Evolutionary conservation across 2,797 vertebrate species (phyloP).

Genomic region (Acanthurus leucopareius): DNA sequence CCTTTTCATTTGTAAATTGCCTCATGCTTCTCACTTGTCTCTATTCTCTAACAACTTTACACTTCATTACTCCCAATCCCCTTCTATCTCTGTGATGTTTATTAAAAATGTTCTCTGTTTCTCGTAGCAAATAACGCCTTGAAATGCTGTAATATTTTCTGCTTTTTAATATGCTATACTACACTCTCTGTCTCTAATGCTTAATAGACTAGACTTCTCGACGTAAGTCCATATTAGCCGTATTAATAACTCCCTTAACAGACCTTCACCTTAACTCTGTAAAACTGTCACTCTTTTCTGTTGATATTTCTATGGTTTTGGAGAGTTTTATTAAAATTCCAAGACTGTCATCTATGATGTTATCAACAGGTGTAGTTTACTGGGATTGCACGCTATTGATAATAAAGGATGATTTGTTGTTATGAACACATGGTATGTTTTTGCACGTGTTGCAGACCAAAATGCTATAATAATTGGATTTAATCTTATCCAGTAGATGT

Average conservation of each 20-base stretch:
- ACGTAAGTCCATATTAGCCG: conserved; percentile 81
- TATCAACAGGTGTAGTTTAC: background rate
- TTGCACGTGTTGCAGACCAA: background rate
- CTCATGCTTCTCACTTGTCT: conserved; percentile 55
- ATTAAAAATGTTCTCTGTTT: conserved; percentile 65
- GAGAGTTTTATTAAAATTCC: conserved; percentile 65
- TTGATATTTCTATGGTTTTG: conserved; percentile 76
- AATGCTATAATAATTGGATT: background rate
- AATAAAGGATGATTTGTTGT: conserved; percentile 5
- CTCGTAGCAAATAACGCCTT: conserved; percentile 65
- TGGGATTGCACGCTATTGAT: conserved; percentile 2
- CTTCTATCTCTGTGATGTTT: conserved; percentile 64
- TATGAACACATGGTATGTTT: background rate
- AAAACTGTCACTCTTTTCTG: conserved; percentile 74
- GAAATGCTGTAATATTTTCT: conserved; percentile 68
- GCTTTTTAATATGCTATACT: conserved; percentile 80
- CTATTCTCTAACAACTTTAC: conserved; percentile 60
- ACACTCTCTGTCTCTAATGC: conserved; percentile 81
- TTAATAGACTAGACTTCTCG: conserved; percentile 83
- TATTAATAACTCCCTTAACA: conserved; percentile 68
- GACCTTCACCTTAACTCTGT: conserved; percentile 74
- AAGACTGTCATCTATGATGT: background rate
- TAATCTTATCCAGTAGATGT: conserved; percentile 6
- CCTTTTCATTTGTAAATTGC: conserved; percentile 49
- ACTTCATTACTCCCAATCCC: conserved; percentile 62